Evolutionary conservation across 2,888 invertebrate species (phyloP), one percentile per base, ranked within the genome.

Genomic region (Brachypalpus laphriformis): DNA sequence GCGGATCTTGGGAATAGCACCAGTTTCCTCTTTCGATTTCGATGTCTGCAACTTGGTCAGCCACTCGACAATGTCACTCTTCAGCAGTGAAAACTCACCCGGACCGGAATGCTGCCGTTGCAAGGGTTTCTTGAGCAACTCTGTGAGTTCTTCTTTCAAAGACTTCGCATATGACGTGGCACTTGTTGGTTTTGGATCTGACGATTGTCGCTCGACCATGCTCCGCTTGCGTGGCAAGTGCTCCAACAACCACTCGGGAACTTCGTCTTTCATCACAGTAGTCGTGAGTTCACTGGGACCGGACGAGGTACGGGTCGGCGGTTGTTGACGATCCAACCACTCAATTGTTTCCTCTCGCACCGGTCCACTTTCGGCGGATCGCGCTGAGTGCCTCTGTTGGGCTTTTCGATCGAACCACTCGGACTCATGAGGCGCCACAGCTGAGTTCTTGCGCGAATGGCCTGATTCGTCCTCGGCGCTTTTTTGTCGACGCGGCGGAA

Each of bases 41-140:
- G 89, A 88, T 28, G 89, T 88, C 87, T 92, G 91, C 87, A 91
- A 88, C 74, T 91, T 91, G 20, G 92, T 91, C 7, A 92, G 88
- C 92, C 92, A 92, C 77, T 92, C 92, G 16, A 92, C 90, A 18
- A 92, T 91, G 85, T 92, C 92, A 6, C 90, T 91, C 85, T 92
- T 92, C 2, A 92, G 89, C 42, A 91, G 87, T 0, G 91, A 91
- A 49, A 92, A 90, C 61, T 92, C 92, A 5, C 91, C 91, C 5
- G 92, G 91, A 0, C 92, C 92, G 2, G 92, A 92, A 45, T 91
- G 90, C 85, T 92, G 92, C 1, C 92, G 89, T 3, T 91, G 91
- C 6, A 92, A 86, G 1, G 92, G 92, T 68, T 92, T 91, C 78
- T 92, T 91, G 0, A 92, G 87, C 86, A 92, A 82, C 83, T 92